A percentile compares a stretch with the other conserved stretches of the same genome.
Evolutionary conservation across 2,113 vertebrate genomes (phyloP).

Genomic region (Otocyon megalotis): DNA sequence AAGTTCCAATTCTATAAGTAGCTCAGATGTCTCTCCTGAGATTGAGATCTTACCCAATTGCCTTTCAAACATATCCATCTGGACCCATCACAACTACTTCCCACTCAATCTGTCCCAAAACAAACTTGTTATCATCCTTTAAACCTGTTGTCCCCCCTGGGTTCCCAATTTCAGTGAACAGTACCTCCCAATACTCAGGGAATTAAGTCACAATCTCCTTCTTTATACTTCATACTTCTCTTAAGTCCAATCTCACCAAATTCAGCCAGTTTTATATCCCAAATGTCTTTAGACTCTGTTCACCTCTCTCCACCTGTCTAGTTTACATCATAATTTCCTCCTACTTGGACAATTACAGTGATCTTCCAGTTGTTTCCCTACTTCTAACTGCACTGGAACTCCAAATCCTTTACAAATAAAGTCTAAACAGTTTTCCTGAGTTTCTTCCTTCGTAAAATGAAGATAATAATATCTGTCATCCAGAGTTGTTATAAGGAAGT

Average conservation of each 20-base stretch:
- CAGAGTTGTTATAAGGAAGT: not conserved
- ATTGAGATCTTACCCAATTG: not conserved
- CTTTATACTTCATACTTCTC: not conserved
- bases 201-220: not conserved
- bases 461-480: not conserved
- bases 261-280: not conserved
- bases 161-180: not conserved
- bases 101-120: not conserved
- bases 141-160: not conserved
- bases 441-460: not conserved
- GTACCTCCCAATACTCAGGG: not conserved
- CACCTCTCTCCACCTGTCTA: not conserved
- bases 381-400: not conserved
- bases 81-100: not conserved
- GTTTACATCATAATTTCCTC: not conserved
- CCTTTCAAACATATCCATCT: not conserved
- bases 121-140: not conserved
- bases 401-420: not conserved
- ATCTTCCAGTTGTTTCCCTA: not conserved
- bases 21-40: not conserved
- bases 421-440: not conserved
- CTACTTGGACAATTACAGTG: not conserved
- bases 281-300: not conserved
- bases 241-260: not conserved
- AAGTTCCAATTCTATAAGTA: not conserved